A percentile compares a stretch with the other conserved stretches of the same genome.
Conservation (phyloP, 2,888 invertebrate genomes). For the Philopedon plagiatum region DNA sequence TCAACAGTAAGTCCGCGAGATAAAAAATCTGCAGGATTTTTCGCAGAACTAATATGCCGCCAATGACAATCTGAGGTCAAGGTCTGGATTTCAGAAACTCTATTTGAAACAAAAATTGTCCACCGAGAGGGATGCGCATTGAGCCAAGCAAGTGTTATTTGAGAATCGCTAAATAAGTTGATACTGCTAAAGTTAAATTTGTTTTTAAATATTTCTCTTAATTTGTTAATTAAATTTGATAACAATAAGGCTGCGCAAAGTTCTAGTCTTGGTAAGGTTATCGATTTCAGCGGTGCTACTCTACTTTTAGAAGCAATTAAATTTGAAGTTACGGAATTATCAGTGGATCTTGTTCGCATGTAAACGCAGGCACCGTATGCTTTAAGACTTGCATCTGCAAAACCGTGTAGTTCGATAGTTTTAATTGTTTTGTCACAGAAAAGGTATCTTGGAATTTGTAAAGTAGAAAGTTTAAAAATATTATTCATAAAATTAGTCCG, state of each 20-base stretch:
- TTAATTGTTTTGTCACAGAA: background rate
- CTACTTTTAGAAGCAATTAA: constrained; percentile 11
- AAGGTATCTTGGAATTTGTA: constrained; percentile 39
- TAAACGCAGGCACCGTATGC: constrained; percentile 16
- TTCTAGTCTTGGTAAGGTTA: constrained; percentile 42
- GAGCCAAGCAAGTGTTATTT: constrained; percentile 12
- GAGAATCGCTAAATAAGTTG: constrained; percentile 29
- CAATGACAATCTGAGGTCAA: constrained; percentile 31
- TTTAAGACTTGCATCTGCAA: constrained; percentile 21
- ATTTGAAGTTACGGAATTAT: background rate
- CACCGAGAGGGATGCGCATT: constrained; percentile 17
- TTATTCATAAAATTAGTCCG: background rate
- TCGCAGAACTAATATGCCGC: constrained; percentile 31
- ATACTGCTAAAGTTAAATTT: constrained; percentile 3
- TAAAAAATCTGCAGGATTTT: constrained; percentile 37
- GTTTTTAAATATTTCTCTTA: constrained; percentile 13
- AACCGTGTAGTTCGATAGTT: constrained; percentile 5
- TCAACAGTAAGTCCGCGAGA: constrained; percentile 7
- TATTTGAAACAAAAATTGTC: constrained; percentile 21
- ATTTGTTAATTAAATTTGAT: constrained; percentile 6
- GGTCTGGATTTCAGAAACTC: constrained; percentile 30
- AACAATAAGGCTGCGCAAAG: constrained; percentile 29
- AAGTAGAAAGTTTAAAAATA: background rate
- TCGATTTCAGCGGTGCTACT: constrained; percentile 8
- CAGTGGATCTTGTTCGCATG: background rate